Base-by-base conservation (phyloP, 2,888 invertebrate species). In the Torymus aiolomorphi region DNA sequence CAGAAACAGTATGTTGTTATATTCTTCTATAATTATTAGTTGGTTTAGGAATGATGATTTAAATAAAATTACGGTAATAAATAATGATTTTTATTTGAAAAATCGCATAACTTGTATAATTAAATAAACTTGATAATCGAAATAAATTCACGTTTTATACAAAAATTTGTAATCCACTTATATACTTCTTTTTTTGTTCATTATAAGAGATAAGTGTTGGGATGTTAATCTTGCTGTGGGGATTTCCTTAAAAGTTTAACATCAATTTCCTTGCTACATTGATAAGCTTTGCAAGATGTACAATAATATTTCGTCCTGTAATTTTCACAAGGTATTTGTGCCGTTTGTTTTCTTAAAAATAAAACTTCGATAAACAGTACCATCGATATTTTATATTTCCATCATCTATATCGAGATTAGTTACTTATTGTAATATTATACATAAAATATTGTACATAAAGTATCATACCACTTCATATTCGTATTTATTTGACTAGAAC, bases 391-490 rank as follows among this genome's bases (percentile, higher is more conserved):
- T 78, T 69, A 74, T 61, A 67, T 62, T 70, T 65, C 59, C 16
- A 16, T 59, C 24, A 56, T 69, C 63, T 63, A 57, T 57, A 57
- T 57, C 57, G 57, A 67, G 71, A 51, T 74, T 62, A 69, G 51
- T 74, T 10, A 42, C 51, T 63, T 62, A 62, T 56, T 70, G 10
- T 63, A 31, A 14, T 74, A 79, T 65, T 12, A 66, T 75, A 66
- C 66, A 71, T 76, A 76, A 75, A 80, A 66, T 63, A 65, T 79
- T 61, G 71, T 76, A 80, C 75, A 73, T 54, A 20, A 54, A 65
- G 20, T 66, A 69, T 63, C 51, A 49, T 65, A 74, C 31, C 65
- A 71, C 57, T 71, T 69, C 69, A 76, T 62, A 62, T 56, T 69
- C 24, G 31, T 57, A 76, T 54, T 63, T 59, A 77, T 70, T 76